phyloP scores from a whole-genome alignment of 2,888 invertebrate species.

The Drosophila rubida region DNA sequence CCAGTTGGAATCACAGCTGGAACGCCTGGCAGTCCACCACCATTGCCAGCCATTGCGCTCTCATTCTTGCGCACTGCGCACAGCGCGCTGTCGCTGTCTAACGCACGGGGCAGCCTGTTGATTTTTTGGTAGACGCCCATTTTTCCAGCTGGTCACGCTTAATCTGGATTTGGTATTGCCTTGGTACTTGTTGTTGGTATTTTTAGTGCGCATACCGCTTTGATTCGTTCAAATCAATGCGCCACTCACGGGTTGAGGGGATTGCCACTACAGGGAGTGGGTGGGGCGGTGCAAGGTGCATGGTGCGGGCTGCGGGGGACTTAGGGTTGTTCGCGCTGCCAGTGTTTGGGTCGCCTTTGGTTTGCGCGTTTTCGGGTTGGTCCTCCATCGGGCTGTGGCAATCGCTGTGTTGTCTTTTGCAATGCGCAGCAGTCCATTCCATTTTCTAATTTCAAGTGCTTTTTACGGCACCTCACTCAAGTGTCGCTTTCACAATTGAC shows the following conservation, averaged over 20 bases:
- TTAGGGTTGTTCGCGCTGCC: slow-evolving; percentile 27
- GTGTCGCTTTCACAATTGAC: slow-evolving; percentile 50
- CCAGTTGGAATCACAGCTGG: slow-evolving; percentile 73
- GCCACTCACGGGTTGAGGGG: slow-evolving; percentile 56
- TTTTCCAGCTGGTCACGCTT: slow-evolving; percentile 70
- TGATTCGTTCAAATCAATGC: slow-evolving; percentile 82
- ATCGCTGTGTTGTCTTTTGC: slow-evolving; percentile 66
- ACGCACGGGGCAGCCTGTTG: slow-evolving; percentile 59
- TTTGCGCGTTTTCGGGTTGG: slow-evolving; percentile 49
- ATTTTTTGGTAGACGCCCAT: slow-evolving; percentile 68
- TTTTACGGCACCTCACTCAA: slow-evolving; percentile 58
- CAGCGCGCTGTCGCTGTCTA: not conserved
- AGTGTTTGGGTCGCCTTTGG: slow-evolving; percentile 72
- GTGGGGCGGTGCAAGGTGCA: not conserved
- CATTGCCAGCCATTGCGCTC: slow-evolving; percentile 45
- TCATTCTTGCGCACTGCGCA: slow-evolving; percentile 10
- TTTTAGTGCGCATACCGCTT: slow-evolving; percentile 82
- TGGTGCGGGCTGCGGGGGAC: slow-evolving; percentile 2
- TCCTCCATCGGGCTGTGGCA: slow-evolving; percentile 44
- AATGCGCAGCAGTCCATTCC: slow-evolving; percentile 52
- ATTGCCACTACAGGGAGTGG: slow-evolving; percentile 24
- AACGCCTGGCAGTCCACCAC: slow-evolving; percentile 67
- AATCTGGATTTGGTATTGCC: slow-evolving; percentile 71
- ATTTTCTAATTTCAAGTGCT: slow-evolving; percentile 75
- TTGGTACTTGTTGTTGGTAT: slow-evolving; percentile 78